These are phyloP conservation scores for Agelastica alni DNA, from an alignment of 2,888 invertebrate genomes.

Conservation along the genomic window DNA sequence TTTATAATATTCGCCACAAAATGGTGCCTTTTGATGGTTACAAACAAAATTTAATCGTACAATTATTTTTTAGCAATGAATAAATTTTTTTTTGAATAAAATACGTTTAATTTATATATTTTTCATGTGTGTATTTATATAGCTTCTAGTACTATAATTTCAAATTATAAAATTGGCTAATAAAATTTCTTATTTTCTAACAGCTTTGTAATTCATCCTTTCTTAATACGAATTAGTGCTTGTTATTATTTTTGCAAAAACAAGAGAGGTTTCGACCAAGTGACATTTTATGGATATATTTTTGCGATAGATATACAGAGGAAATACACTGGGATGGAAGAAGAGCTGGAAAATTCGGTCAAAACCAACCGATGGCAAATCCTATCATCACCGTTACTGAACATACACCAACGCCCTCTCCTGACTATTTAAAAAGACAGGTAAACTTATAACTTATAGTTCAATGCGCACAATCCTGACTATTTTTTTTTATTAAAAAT, in stretches of 20 bases:
- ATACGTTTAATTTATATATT: no score
- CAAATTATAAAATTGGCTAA: conserved; percentile 30
- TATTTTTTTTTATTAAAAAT: no score
- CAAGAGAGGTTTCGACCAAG: neutral
- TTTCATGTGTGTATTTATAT: conserved; percentile 27
- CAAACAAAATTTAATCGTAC: no score
- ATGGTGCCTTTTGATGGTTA: no score
- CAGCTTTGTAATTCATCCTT: conserved; percentile 10
- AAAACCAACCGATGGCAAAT: conserved; percentile 73
- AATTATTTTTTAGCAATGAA: no score
- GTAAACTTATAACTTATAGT: no score
- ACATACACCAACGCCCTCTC: conserved; percentile 90
- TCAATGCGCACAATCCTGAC: no score
- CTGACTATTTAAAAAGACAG: conserved; percentile 81
- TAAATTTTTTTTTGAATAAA: no score
- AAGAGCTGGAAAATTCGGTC: conserved; percentile 60
- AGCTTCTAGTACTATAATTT: conserved; percentile 21
- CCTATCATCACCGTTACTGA: conserved; percentile 97
- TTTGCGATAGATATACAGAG: conserved; percentile 67
- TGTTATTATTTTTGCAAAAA: conserved; percentile 4
- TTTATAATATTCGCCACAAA: neutral
- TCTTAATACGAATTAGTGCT: conserved; percentile 3
- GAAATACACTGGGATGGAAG: conserved; percentile 69
- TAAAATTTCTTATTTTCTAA: conserved; percentile 30
- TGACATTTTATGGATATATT: neutral